Evolutionary conservation across 2,113 vertebrate genomes (phyloP).

Genomic region (Vombatus ursinus): DNA sequence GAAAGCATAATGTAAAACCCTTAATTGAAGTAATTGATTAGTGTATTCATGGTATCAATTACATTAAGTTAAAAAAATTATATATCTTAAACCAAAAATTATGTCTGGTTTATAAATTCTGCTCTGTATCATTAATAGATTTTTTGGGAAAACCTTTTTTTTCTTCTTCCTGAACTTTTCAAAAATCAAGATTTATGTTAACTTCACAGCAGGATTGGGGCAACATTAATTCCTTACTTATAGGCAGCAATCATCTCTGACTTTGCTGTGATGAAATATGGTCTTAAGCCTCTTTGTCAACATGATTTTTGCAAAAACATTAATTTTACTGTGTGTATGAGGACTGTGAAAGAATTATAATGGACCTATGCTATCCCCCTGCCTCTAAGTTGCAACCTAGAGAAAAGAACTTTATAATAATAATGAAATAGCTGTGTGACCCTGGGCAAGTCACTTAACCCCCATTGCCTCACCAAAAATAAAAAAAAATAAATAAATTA

Average conservation of each 20-base stretch:
- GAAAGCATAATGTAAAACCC: conserved; percentile 36
- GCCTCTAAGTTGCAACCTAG: conserved; percentile 14
- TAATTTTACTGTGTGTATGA: not conserved
- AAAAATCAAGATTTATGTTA: conserved; percentile 33
- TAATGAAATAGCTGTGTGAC: no score
- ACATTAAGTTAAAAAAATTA: not conserved
- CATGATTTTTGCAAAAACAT: not conserved
- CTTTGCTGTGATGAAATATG: not conserved
- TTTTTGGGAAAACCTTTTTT: not conserved
- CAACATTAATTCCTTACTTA: not conserved
- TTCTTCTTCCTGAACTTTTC: conserved; percentile 46
- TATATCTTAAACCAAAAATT: conserved; percentile 18
- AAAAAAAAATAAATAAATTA: conserved; percentile 14
- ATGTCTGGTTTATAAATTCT: conserved; percentile 42
- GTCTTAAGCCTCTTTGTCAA: not conserved
- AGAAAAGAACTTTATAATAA: conserved; percentile 40
- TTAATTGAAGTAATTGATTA: conserved; percentile 25
- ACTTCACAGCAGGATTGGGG: conserved; percentile 28
- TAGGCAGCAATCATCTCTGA: not conserved
- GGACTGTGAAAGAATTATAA: not conserved
- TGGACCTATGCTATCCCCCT: not conserved
- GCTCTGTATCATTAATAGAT: not conserved
- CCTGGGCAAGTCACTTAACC: no score
- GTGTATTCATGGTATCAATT: conserved; percentile 3
- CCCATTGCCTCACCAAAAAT: no score